Base-by-base conservation (phyloP, 2,888 invertebrate species). In the Macaria notata region DNA sequence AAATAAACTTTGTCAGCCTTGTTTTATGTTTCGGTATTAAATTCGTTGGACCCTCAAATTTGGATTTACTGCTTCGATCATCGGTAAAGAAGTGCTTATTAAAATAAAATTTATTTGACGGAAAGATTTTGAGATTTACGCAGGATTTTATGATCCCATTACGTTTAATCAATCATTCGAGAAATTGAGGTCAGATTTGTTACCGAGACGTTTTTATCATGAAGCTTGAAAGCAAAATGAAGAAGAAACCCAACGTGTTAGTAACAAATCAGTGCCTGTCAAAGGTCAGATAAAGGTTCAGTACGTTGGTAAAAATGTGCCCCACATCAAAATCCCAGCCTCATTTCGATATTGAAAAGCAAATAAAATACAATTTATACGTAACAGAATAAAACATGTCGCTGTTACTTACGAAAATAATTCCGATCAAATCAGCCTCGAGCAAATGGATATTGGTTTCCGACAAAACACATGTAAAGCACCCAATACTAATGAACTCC, bases 361-460 rank as follows among this genome's bases (percentile, higher is more conserved):
- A 43, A 51, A 56, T 9, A 9, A 29, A 48, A 9, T 44, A 55
- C 30, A 46, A 50, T 42, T 31, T 39, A 41, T 33, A 19, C 49
- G 41, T 49, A 53, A 46, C 50, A 47, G 30, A 59, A 54, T 56
- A 50, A 56, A 56, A 50, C 46, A 49, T 44, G 56, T 47, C 67
- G 64, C 65, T 75, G 68, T 69, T 73, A 73, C 72, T 77, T 76
- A 79, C 73, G 71, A 75, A 79, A 81, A 81, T 79, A 78, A 72
- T 75, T 75, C 75, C 79, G 83, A 86, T 83, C 84, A 80, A 87
- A 88, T 83, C 82, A 79, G 75, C 73, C 72, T 72, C 73, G 56
- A 82, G 82, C 84, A 85, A 88, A 88, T 87, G 86, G 78, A 86
- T 86, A 84, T 87, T 77, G 82, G 76, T 82, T 75, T 78, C 83